phyloP scores from a whole-genome alignment of 2,888 invertebrate genomes.

The Germaria angustata region DNA sequence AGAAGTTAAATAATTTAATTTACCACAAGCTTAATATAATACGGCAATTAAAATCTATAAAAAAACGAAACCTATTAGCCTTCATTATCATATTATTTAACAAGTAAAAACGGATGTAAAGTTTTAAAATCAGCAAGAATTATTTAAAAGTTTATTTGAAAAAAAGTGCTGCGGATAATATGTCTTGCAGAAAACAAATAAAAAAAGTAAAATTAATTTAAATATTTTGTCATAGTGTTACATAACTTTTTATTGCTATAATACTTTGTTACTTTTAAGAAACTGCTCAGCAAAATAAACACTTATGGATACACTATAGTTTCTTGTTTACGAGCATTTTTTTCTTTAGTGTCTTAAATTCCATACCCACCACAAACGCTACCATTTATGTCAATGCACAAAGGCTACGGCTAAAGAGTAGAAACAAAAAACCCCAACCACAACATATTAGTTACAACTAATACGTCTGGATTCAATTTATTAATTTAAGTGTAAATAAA shows the following conservation, averaged over 20 bases:
- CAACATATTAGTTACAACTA: neutral
- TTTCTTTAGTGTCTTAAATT: conserved; percentile 39
- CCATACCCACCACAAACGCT: conserved; percentile 32
- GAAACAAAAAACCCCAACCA: conserved; percentile 1
- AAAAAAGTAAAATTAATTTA: neutral
- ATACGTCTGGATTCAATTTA: neutral
- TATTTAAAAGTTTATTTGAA: neutral
- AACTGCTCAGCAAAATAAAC: conserved; percentile 4
- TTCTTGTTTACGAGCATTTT: too few species aligned
- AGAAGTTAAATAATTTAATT: conserved; percentile 17
- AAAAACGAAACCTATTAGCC: conserved; percentile 27
- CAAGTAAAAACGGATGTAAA: conserved; percentile 23
- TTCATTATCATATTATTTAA: neutral
- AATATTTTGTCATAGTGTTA: conserved; percentile 23
- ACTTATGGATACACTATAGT: conserved; percentile 3
- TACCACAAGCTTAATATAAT: conserved; percentile 17
- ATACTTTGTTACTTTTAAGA: neutral
- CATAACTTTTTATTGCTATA: conserved; percentile 9
- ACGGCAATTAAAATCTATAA: conserved; percentile 14
- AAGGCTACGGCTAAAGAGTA: conserved; percentile 39
- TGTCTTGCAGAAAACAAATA: conserved; percentile 3
- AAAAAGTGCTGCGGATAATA: conserved; percentile 11
- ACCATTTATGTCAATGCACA: conserved; percentile 43
- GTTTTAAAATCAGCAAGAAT: neutral
- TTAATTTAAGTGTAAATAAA: neutral